Base-by-base conservation (phyloP, 2,888 invertebrate species). In the Sarcophaga caerulescens region DNA sequence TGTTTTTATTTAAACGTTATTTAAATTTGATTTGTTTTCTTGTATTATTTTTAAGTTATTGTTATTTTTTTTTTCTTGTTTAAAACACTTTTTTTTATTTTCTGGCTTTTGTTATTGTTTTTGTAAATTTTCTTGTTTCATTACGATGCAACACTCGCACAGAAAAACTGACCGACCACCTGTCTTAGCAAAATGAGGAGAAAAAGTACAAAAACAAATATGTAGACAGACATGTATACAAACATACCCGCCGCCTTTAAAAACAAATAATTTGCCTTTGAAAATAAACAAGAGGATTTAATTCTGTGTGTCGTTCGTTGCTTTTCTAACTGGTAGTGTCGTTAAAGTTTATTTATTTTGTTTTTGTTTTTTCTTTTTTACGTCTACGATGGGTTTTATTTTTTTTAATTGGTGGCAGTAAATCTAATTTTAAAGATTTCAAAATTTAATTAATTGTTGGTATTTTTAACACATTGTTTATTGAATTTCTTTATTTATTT, bases 351-450 rank as follows among this genome's bases (percentile, higher is more conserved):
- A 63, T 25, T 14, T 25, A 25, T 14, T 75, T 65, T 75, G 23
- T 23, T 63, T 11, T 21, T 63, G 35, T 57, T 66, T 19, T 14
- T 59, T 66, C 12, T 3, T 35, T 35, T 45, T 1, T 17, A 44
- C 19, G 23, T 25, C 52, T 60, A 35, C 35, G 8, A 35, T 35
- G 35, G 35, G 0, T 35, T n/a, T 66, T 6, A n/a, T 25, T 6
- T 35, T n/a, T 66, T 17, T 44, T 6, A 44, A 23, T 59, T 71
- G 35, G 59, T 25, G 21, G 78, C 71, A 71, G 70, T 79, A 70
- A 70, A 70, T 79, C 78, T 79, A 70, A 79, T 79, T 79, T 79
- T 79, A 79, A 62, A 79, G 52, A 79, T 35, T 35, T 35, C 10
- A 23, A 19, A 52, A 79, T 79, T 63, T 52, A 70, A 79, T 79